These are phyloP conservation scores for Agriotes lineatus DNA, from an alignment of 2,888 invertebrate genomes.

Conservation along the genomic window DNA sequence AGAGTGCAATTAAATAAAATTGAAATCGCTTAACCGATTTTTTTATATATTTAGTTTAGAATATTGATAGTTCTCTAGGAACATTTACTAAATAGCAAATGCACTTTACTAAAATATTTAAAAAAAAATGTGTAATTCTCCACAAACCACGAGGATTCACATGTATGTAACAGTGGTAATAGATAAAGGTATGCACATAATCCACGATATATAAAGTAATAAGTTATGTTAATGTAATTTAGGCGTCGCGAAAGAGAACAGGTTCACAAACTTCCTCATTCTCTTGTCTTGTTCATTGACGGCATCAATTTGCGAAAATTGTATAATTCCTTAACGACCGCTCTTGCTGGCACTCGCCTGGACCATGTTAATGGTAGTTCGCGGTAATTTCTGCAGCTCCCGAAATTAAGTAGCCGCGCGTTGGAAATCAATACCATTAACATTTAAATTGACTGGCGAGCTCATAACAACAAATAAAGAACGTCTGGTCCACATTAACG, in stretches of 20 bases:
- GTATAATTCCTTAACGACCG: slow-evolving; percentile 15
- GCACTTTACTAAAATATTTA: too few species aligned
- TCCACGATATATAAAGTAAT: too few species aligned
- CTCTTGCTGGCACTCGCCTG: neutral
- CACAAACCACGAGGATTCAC: too few species aligned
- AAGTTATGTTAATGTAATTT: too few species aligned
- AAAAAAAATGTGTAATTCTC: too few species aligned
- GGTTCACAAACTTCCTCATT: slow-evolving; percentile 21
- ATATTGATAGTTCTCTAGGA: too few species aligned
- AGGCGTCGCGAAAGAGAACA: slow-evolving; percentile 1
- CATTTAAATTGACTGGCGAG: slow-evolving; percentile 26
- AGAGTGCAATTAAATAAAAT: too few species aligned
- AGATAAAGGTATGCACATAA: too few species aligned
- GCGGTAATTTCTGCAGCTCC: neutral
- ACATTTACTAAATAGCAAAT: too few species aligned
- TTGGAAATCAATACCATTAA: slow-evolving; percentile 20
- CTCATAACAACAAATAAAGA: slow-evolving; percentile 23
- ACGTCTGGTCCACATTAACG: slow-evolving; percentile 11
- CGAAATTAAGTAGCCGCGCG: slow-evolving; percentile 6
- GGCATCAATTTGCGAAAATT: slow-evolving; percentile 13
- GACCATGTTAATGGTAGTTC: neutral
- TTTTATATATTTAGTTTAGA: too few species aligned
- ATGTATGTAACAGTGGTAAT: too few species aligned
- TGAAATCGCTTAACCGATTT: too few species aligned
- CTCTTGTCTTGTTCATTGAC: slow-evolving; percentile 6